Conservation (phyloP, 2,113 vertebrate genomes). For the Anseranas semipalmata region DNA sequence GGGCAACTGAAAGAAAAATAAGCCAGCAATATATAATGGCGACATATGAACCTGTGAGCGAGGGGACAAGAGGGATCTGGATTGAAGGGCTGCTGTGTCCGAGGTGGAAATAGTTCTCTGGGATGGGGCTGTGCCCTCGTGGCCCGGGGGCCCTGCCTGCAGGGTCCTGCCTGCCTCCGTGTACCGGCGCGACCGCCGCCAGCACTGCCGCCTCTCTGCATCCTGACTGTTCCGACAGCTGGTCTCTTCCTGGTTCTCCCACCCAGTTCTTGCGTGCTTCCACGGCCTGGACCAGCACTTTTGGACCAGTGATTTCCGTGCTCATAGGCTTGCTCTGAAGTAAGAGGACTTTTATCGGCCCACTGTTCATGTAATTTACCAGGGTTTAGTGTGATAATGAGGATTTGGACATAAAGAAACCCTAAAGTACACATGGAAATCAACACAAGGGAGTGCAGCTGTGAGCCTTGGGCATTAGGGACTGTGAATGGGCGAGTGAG, state of each 20-base stretch:
- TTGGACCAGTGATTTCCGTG: background rate
- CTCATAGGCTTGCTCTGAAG: conserved; percentile 11
- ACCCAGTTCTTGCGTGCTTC: background rate
- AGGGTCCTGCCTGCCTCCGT: background rate
- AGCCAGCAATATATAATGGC: background rate
- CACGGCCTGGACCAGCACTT: background rate
- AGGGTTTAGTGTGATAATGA: conserved; percentile 35
- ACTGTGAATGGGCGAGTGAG: background rate
- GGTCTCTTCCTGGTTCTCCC: background rate
- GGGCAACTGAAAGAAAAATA: background rate
- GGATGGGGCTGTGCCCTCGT: background rate
- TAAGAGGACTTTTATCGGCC: conserved; percentile 1
- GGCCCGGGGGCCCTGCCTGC: background rate
- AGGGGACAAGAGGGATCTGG: background rate
- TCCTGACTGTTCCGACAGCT: background rate
- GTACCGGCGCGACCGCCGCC: background rate
- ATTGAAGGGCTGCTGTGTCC: background rate
- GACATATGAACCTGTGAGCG: background rate
- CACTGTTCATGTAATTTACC: background rate
- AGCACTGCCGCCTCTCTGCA: background rate
- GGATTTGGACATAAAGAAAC: conserved; percentile 55
- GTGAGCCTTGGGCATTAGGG: conserved; percentile 28
- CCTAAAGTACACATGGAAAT: conserved; percentile 30
- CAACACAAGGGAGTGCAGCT: background rate
- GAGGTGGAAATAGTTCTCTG: background rate